Percentiles rank a stretch among this genome's conserved stretches.
Conservation (phyloP, 2,888 invertebrate species). For the Andrena flavipes region DNA sequence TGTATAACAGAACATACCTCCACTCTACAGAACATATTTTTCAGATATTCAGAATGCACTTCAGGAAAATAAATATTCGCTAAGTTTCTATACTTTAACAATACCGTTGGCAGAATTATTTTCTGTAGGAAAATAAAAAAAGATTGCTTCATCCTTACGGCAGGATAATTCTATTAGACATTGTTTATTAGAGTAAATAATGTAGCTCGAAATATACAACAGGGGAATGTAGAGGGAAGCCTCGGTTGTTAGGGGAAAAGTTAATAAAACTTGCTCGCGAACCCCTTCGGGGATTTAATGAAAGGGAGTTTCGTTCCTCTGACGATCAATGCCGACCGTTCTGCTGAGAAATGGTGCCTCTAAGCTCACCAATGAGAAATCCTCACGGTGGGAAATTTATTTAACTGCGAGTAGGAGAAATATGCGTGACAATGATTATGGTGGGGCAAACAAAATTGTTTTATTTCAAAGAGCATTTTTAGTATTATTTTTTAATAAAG, state of each 20-base stretch:
- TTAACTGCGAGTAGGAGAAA: background rate
- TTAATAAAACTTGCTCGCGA: conserved; percentile 41
- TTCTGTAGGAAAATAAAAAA: background rate
- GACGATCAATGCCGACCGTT: conserved; percentile 41
- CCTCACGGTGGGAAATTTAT: background rate
- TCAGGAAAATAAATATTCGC: background rate
- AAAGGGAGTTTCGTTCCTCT: conserved; percentile 31
- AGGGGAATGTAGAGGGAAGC: conserved; percentile 21
- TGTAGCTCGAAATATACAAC: no score
- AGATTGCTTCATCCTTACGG: no score
- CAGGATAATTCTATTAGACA: no score
- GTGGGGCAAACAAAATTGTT: no score
- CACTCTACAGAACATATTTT: conserved; percentile 56
- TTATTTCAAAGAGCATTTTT: no score
- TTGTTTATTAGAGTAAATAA: no score
- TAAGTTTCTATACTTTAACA: background rate
- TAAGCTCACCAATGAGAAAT: background rate
- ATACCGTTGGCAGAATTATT: background rate
- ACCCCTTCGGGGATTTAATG: conserved; percentile 15
- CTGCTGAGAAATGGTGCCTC: conserved; percentile 27
- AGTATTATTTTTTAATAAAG: no score
- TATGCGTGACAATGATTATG: background rate
- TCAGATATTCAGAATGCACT: conserved; percentile 39
- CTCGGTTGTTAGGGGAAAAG: conserved; percentile 39
- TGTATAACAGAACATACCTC: conserved; percentile 54